These are phyloP conservation scores for Tipula lateralis DNA, from an alignment of 2,888 invertebrate genomes.

Conservation along the genomic window DNA sequence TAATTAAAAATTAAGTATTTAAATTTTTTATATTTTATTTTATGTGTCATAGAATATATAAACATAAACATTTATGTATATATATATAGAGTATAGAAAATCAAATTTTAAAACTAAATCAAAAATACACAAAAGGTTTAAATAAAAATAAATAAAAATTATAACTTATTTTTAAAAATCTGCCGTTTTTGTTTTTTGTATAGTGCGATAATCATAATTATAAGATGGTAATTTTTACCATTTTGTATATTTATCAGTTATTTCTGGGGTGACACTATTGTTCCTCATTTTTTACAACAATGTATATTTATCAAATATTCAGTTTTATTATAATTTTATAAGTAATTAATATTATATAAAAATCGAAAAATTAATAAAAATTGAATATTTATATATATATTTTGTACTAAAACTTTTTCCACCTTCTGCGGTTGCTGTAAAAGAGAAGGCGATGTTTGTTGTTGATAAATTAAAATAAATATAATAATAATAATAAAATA, in stretches of 20 bases:
- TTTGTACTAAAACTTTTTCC: slow-evolving; percentile 41
- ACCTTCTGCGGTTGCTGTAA: slow-evolving; percentile 80
- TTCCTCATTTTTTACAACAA: not conserved
- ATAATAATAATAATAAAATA: slow-evolving; percentile 14
- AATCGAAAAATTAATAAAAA: not conserved
- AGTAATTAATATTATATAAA: not conserved
- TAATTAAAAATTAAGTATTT: not conserved
- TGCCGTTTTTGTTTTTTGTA: not conserved
- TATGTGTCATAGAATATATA: not conserved
- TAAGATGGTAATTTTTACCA: not conserved
- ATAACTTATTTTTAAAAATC: not conserved
- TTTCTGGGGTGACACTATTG: not conserved
- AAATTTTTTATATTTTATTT: not conserved
- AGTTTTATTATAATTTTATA: not conserved
- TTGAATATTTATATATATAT: not conserved
- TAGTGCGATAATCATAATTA: not conserved
- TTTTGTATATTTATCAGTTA: not conserved
- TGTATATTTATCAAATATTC: not conserved
- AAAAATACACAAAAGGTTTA: not conserved
- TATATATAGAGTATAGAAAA: not conserved
- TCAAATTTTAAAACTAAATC: not conserved
- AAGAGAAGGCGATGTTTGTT: slow-evolving; percentile 71
- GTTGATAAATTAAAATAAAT: slow-evolving; percentile 27
- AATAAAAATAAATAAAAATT: not conserved
- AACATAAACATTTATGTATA: not conserved